Evolutionary conservation across 2,888 invertebrate genomes (phyloP), one percentile per base, ranked within the genome.

Genomic region (Hybos culiciformis): DNA sequence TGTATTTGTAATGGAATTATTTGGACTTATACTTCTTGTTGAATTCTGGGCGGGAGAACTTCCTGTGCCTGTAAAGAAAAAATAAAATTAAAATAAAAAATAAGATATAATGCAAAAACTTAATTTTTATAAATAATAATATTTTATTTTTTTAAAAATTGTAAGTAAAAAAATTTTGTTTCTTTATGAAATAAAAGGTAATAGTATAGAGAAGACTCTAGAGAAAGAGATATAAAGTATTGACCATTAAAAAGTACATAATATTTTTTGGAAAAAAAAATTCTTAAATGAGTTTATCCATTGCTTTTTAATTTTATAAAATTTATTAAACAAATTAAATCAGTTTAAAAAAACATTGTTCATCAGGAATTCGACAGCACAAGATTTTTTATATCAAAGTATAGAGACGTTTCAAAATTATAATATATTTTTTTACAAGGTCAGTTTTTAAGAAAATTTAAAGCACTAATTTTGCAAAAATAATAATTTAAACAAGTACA

Each of bases 41-140:
- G 66, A 66, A 61, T 66, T 67, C 59, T 66, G 66, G 59, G 66
- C 66, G 57, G 66, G 66, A 55, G 66, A 67, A 58, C 63, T 66
- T 60, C 66, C 66, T 55, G 64, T 66, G 59, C 66, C 66, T 67
- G 52, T 8, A 58, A 57, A 33, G 19, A 48, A 41, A 45, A 36
- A 39, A 31, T 29, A 42, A 42, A 23, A 41, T 34, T 24, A 8
- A 8, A 24, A 24, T 24, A 37, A 42, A 14, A 34, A 44, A 18
- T 38, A 43, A 40, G 39, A 17, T 20, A 41, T 48, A 47, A 46
- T 42, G 17, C 42, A 44, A 29, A 44, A 44, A 24, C 6, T 24
- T 24, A 8, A 24, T 24, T 24, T 8, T 24, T 24, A 24, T 8
- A 24, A 24, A 24, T 8, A 8, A 8, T 24, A 8, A 8, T 24